Conservation (phyloP, 2,888 invertebrate species). For the Zygaena filipendulae region DNA sequence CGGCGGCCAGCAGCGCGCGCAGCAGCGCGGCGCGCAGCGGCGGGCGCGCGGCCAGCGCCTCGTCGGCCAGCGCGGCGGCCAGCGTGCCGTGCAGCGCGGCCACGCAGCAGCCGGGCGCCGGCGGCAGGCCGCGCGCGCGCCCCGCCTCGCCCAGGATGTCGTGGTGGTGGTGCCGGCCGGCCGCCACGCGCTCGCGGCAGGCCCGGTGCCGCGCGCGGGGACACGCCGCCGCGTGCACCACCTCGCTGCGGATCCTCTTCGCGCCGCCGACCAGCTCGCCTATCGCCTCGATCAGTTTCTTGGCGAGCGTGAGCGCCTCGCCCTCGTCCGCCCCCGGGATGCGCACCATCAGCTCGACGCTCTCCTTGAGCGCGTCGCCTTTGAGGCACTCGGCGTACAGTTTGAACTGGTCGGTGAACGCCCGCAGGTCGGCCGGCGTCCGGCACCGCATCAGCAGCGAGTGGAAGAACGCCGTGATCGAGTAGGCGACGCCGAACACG, state of each 20-base stretch:
- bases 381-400: constrained; percentile 69
- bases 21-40: constrained; percentile 55
- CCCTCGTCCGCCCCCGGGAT: constrained; percentile 46
- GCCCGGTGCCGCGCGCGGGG: constrained; percentile 58
- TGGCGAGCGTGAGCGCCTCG: constrained; percentile 46
- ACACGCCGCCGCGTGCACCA: constrained; percentile 65
- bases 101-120: constrained; percentile 63
- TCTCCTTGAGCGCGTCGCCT: constrained; percentile 65
- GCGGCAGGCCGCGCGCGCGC: constrained; percentile 32
- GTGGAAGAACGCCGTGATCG: constrained; percentile 69
- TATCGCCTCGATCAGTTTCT: constrained; percentile 65
- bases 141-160: constrained; percentile 63
- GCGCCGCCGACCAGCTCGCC: constrained; percentile 65
- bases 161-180: constrained; percentile 69
- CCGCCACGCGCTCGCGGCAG: constrained; percentile 48
- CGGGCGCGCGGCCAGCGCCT: constrained; percentile 37
- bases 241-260: constrained; percentile 67
- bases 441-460: constrained; percentile 67
- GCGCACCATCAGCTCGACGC: constrained; percentile 63
- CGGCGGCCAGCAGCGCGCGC: constrained; percentile 64
- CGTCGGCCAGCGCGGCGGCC: constrained; percentile 52
- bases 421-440: constrained; percentile 56
- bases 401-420: constrained; percentile 70
- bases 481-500: constrained; percentile 69
- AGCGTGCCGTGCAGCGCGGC: constrained; percentile 67